phyloP scores from a whole-genome alignment of 2,113 vertebrate species.

The Chascanopsetta lugubris region DNA sequence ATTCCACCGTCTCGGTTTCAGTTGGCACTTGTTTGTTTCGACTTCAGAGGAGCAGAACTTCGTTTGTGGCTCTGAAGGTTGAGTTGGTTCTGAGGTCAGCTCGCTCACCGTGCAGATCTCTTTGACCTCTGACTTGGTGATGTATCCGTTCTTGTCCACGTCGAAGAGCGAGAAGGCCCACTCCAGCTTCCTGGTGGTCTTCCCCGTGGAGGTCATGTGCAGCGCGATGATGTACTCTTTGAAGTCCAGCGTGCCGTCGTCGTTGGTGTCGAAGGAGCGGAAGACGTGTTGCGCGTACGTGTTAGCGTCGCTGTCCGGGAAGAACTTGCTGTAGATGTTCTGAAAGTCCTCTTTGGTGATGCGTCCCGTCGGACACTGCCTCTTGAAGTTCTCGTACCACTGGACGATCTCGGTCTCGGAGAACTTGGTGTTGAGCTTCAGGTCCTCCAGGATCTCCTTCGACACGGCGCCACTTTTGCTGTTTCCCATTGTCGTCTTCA shows the following conservation, averaged over 20 bases:
- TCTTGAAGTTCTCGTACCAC: slow-evolving; percentile 90
- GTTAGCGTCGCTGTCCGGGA: slow-evolving; percentile 75
- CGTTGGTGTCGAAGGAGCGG: slow-evolving; percentile 79
- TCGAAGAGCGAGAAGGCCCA: slow-evolving; percentile 97
- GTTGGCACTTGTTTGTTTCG: too few relatives aligned
- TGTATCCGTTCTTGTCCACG: slow-evolving; percentile 94
- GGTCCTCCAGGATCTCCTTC: slow-evolving; percentile 78
- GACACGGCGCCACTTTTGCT: slow-evolving; percentile 72
- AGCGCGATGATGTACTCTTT: slow-evolving; percentile 81
- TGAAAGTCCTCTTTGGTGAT: slow-evolving; percentile 92
- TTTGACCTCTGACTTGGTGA: slow-evolving; percentile 93
- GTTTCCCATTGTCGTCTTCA: slow-evolving; percentile 71
- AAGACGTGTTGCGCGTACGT: slow-evolving; percentile 78
- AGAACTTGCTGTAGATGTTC: slow-evolving; percentile 93
- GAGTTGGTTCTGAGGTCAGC: too few relatives aligned
- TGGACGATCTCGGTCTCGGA: slow-evolving; percentile 73
- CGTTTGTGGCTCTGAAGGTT: too few relatives aligned
- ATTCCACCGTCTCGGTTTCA: too few relatives aligned
- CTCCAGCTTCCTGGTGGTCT: slow-evolving; percentile 75
- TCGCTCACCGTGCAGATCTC: slow-evolving; percentile 92
- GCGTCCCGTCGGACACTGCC: slow-evolving; percentile 91
- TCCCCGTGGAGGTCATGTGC: slow-evolving; percentile 79
- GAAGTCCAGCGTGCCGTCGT: slow-evolving; percentile 80
- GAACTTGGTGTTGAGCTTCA: slow-evolving; percentile 80
- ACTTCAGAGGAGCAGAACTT: too few relatives aligned